These are phyloP conservation scores for Agrotis segetum DNA, from an alignment of 2,888 invertebrate species.

Conservation along the genomic window DNA sequence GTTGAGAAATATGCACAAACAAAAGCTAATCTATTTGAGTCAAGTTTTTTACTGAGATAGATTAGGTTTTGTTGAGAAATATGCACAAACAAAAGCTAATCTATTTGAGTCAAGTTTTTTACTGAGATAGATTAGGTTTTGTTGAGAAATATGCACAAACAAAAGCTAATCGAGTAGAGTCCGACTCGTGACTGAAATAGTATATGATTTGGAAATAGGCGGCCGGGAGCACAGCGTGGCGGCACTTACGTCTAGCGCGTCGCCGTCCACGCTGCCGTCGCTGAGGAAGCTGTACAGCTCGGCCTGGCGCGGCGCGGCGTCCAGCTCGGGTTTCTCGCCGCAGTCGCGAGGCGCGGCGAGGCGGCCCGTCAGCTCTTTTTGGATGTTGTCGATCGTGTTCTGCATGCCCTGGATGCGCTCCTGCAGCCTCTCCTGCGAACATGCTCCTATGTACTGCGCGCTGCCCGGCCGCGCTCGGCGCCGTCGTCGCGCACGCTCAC, in stretches of 20 bases:
- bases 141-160: no score
- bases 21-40: no score
- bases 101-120: no score
- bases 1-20: no score
- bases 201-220: no score
- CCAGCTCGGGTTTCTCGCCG: conserved; percentile 46
- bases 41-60: no score
- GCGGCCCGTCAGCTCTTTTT: conserved; percentile 79
- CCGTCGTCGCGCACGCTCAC: conserved; percentile 55
- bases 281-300: conserved; percentile 64
- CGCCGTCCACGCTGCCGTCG: conserved; percentile 75
- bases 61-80: no score
- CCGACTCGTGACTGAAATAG: no score
- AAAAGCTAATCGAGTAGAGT: no score
- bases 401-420: conserved; percentile 77
- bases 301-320: conserved; percentile 54
- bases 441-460: neutral
- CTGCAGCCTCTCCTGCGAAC: conserved; percentile 75
- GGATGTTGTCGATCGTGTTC: conserved; percentile 80
- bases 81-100: no score
- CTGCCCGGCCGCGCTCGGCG: neutral
- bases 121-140: no score
- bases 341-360: conserved; percentile 42
- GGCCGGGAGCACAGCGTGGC: no score
- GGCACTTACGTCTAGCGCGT: conserved; percentile 65